Conservation (phyloP, 2,797 vertebrate species). For the Hoplostethus mediterraneus region DNA sequence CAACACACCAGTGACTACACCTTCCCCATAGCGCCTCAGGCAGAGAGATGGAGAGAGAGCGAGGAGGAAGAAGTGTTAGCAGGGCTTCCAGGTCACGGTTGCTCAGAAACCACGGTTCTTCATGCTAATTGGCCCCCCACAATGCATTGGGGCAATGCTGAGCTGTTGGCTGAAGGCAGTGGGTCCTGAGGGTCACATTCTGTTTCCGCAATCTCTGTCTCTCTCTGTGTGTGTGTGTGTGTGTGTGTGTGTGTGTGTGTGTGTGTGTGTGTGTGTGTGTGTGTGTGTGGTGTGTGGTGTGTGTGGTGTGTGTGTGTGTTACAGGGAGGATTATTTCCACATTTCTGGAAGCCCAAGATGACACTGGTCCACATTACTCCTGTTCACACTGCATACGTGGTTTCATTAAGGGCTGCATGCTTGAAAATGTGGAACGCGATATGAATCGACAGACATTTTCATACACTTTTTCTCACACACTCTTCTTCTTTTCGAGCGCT, state of each 20-base stretch:
- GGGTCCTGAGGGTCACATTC: conserved; percentile 65
- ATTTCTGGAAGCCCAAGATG: conserved; percentile 28
- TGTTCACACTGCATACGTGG: background rate
- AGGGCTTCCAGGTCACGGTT: conserved; percentile 80
- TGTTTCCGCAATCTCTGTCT: conserved; percentile 38
- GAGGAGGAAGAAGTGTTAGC: conserved; percentile 71
- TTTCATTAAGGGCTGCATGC: background rate
- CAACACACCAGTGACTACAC: conserved; percentile 81
- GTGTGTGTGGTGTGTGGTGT: conserved; percentile 22
- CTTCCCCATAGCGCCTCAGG: conserved; percentile 80
- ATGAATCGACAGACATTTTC: background rate
- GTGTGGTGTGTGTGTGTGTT: conserved; percentile 19
- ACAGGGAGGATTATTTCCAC: conserved; percentile 31
- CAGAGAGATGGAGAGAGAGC: conserved; percentile 71
- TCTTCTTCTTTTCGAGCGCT: too few relatives aligned
- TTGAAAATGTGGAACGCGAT: background rate
- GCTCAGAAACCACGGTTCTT: conserved; percentile 80
- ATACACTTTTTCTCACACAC: background rate
- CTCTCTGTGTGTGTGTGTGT: too few relatives aligned
- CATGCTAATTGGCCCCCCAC: conserved; percentile 83
- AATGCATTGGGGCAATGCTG: conserved; percentile 72
- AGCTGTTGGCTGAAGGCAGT: conserved; percentile 65
- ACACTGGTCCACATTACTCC: conserved; percentile 1
- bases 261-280: conserved; percentile 9
- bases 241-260: too few relatives aligned